Conservation (phyloP, 2,113 vertebrate genomes). For the Epinephelus fuscoguttatus region DNA sequence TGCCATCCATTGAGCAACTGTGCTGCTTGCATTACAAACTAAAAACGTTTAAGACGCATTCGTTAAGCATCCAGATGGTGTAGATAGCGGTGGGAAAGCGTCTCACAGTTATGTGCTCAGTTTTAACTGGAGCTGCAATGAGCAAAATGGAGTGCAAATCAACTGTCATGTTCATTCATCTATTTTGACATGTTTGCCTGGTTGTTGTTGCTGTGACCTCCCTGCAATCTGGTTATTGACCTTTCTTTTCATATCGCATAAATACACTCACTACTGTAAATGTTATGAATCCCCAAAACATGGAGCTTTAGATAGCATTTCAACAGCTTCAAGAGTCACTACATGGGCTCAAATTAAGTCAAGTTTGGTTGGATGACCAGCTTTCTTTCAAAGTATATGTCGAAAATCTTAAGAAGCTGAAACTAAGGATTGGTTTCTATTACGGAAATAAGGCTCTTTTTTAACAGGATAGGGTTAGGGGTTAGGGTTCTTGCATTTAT, state of each 20-base stretch:
- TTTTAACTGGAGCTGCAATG: conserved; percentile 46
- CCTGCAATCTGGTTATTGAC: neutral
- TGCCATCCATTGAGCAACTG: neutral
- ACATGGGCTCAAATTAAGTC: too few relatives aligned
- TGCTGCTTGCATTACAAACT: neutral
- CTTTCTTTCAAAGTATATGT: too few relatives aligned
- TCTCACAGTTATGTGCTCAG: neutral
- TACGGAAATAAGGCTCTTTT: too few relatives aligned
- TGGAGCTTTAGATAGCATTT: too few relatives aligned
- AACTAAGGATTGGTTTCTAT: too few relatives aligned
- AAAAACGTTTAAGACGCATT: conserved; percentile 17
- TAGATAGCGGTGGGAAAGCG: neutral
- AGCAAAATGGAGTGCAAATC: neutral
- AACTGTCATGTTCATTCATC: conserved; percentile 12
- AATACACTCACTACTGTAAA: neutral
- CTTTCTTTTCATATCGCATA: neutral
- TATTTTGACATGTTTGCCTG: conserved; percentile 7
- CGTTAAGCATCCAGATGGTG: conserved; percentile 24
- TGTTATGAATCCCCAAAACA: neutral
- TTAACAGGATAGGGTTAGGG: too few relatives aligned
- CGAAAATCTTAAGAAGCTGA: too few relatives aligned
- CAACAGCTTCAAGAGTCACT: too few relatives aligned
- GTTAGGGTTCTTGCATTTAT: too few relatives aligned
- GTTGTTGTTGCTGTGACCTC: neutral
- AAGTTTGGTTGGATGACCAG: too few relatives aligned